phyloP scores from a whole-genome alignment of 2,888 invertebrate species.

The Cosmorhoe ocellata region DNA sequence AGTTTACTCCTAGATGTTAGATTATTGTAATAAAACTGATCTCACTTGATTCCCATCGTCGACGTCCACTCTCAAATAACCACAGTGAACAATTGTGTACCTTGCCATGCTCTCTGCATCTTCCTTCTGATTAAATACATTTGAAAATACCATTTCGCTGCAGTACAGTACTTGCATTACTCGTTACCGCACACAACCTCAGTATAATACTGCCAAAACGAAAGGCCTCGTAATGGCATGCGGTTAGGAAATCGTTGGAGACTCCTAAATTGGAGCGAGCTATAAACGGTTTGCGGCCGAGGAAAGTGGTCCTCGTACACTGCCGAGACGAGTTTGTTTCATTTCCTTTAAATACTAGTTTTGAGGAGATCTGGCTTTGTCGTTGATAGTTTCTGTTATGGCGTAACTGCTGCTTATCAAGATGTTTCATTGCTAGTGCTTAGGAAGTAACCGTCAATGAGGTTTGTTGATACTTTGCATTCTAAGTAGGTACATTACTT shows the following conservation, averaged over 20 bases:
- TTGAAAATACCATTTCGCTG: constrained; percentile 49
- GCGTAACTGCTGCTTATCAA: not conserved
- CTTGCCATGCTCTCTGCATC: constrained; percentile 49
- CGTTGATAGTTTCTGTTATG: constrained; percentile 3
- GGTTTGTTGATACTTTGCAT: too few species aligned
- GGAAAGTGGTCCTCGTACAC: constrained; percentile 54
- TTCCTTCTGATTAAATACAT: constrained; percentile 47
- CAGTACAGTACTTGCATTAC: constrained; percentile 30
- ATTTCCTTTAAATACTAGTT: constrained; percentile 54
- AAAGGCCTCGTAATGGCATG: constrained; percentile 31
- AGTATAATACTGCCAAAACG: constrained; percentile 39
- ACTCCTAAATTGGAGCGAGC: constrained; percentile 47
- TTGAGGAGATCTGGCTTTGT: constrained; percentile 10
- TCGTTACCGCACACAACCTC: constrained; percentile 18
- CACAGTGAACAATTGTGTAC: constrained; percentile 43
- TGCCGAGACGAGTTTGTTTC: constrained; percentile 52
- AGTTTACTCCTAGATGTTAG: too few species aligned
- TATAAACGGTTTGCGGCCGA: constrained; percentile 50
- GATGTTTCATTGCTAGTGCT: too few species aligned
- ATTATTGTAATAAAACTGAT: constrained; percentile 14
- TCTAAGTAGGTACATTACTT: too few species aligned
- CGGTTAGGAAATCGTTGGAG: constrained; percentile 29
- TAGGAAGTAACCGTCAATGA: too few species aligned
- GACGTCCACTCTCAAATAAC: constrained; percentile 40
- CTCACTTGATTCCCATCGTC: constrained; percentile 54